Base-by-base conservation (phyloP, 2,113 vertebrate genomes). In the Oreocharis arfaki region DNA sequence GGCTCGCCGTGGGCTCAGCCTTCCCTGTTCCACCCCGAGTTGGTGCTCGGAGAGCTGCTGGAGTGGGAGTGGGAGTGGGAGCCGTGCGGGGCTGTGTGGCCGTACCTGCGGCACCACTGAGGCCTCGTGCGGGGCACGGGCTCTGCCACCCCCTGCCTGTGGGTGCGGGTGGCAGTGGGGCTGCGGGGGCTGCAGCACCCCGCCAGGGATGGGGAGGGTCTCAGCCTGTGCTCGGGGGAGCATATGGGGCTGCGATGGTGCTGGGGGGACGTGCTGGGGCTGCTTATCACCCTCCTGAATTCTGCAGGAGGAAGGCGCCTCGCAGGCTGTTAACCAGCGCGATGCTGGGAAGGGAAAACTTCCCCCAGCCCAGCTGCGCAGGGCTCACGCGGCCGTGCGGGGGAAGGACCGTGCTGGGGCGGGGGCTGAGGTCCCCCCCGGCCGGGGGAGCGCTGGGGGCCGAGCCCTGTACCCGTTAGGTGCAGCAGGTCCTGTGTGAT, bases 171-270 rank as follows among this genome's bases (percentile, higher is more conserved):
- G 75, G 9, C 57, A 27, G 10, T 1, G 37, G 60, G 75, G 67
- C 60, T 20, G 81, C 10, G 16, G 80, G 60, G 27, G 52, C 42
- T 41, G 63, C 33, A 15, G 83, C 13, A 35, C 20, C 49, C 37
- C 4, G 13, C 5, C 65, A 10, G 28, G 26, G 53, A 13, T 4
- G 5, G 77, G 27, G 41, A 49, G 13, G 44, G 35, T 60, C 67
- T 44, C 83, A 28, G 55, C 15, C 18, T 1, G 55, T 2, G 47
- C 37, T 28, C 1, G 1, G 39, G 42, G 44, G 6, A 50, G 56
- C 33, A 1, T 0, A 0, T 0, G 46, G n/a, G 47, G 69, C 46
- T 64, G 32, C 1, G 8, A 1, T 2, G 55, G 39, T 39, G 90
- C 76, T 27, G 61, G 27, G 23, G 55, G 32, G 16, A 28, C 0